These are phyloP conservation scores for Anthoscopus minutus DNA, from an alignment of 2,113 vertebrate genomes.

Conservation along the genomic window DNA sequence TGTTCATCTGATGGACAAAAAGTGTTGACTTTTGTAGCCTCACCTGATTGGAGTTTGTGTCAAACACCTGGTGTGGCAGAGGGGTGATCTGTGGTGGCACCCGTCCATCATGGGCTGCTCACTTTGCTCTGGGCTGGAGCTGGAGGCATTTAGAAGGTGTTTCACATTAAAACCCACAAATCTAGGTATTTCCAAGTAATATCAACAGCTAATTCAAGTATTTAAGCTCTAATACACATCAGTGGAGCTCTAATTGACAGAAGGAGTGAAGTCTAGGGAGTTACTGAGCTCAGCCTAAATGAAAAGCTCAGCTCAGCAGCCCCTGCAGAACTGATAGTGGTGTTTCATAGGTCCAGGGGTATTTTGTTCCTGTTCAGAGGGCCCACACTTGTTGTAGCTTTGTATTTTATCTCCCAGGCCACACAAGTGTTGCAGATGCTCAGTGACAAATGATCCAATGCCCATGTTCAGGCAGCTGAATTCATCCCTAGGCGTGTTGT, in stretches of 20 bases:
- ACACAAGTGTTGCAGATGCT: neutral
- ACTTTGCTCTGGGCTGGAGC: neutral
- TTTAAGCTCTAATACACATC: neutral
- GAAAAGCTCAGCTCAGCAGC: neutral
- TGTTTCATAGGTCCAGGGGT: neutral
- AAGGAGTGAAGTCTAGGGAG: neutral
- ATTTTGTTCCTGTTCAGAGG: neutral
- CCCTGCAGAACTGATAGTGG: neutral
- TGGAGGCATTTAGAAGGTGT: neutral
- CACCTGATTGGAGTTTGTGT: neutral
- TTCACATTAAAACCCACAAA: neutral
- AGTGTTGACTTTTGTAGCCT: neutral
- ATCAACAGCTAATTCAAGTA: neutral
- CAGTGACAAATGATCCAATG: neutral
- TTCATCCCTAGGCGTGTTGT: neutral
- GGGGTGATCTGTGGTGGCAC: neutral
- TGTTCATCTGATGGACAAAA: neutral
- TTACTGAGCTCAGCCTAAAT: neutral
- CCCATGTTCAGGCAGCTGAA: neutral
- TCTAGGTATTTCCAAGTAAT: neutral
- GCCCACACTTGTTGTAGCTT: neutral
- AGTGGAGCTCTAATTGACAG: neutral
- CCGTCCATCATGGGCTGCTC: accelerated
- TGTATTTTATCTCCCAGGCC: neutral
- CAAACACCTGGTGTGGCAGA: neutral